Conservation (phyloP, 2,888 invertebrate species). For the Caenorhabditis sp. region DNA sequence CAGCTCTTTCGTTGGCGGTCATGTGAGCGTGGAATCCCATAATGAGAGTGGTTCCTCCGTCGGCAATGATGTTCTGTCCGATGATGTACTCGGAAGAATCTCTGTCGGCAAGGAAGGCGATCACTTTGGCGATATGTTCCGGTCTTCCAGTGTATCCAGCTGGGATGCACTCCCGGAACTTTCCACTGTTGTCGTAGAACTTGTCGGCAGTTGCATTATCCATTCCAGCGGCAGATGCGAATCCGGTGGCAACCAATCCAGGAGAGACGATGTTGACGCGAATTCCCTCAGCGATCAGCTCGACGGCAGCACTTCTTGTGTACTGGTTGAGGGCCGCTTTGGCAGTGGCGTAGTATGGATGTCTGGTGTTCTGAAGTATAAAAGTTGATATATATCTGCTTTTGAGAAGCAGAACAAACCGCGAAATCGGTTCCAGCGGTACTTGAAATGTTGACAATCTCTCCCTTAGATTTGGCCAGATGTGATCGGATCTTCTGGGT, state of each 20-base stretch:
- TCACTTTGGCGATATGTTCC: slow-evolving; percentile 45
- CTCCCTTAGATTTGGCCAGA: too few relatives aligned
- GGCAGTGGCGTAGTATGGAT: slow-evolving; percentile 23
- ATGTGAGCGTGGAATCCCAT: slow-evolving; percentile 16
- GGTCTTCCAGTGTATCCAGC: slow-evolving; percentile 50
- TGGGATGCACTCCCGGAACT: slow-evolving; percentile 24
- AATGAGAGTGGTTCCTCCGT: slow-evolving; percentile 28
- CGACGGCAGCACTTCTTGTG: slow-evolving; percentile 19
- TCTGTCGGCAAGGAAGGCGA: slow-evolving; percentile 62
- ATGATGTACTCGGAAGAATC: slow-evolving; percentile 56
- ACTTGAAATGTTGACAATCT: too few relatives aligned
- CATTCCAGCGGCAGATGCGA: neutral
- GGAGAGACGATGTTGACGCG: slow-evolving; percentile 8
- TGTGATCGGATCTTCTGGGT: too few relatives aligned
- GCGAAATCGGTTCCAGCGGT: too few relatives aligned
- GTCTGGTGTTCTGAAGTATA: neutral
- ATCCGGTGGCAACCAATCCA: neutral
- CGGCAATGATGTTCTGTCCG: slow-evolving; percentile 57
- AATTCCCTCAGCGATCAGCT: slow-evolving; percentile 22
- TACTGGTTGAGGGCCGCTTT: slow-evolving; percentile 29
- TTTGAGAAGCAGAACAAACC: too few relatives aligned
- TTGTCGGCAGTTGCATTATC: neutral
- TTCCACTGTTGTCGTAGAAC: neutral
- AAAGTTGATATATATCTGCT: too few relatives aligned
- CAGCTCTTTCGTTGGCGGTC: neutral